Conservation (phyloP, 2,888 invertebrate species). For the Spilarctia lutea region DNA sequence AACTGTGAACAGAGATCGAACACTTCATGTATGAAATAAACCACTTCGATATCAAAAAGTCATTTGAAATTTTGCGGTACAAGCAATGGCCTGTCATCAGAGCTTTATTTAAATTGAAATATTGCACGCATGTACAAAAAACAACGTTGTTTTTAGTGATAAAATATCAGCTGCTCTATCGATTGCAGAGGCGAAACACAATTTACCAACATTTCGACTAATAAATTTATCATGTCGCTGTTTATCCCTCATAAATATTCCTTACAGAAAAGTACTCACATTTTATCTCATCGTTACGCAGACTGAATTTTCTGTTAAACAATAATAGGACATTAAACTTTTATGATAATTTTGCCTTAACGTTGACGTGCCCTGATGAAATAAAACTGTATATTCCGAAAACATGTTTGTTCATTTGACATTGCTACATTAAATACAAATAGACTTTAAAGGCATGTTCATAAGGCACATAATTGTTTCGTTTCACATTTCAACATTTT, state of each 20-base stretch:
- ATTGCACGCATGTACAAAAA: neutral
- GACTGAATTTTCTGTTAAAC: conserved; percentile 15
- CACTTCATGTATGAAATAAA: neutral
- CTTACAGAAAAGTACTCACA: neutral
- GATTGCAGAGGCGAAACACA: neutral
- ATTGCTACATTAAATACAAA: conserved; percentile 36
- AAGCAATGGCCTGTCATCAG: neutral
- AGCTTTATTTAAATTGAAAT: neutral
- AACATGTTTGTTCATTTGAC: conserved; percentile 36
- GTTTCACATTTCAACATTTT: neutral
- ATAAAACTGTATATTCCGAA: conserved; percentile 43
- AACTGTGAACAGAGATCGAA: neutral
- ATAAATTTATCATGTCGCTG: neutral
- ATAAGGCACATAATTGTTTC: neutral
- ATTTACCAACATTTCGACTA: neutral
- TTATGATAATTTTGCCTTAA: conserved; percentile 26
- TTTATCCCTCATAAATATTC: neutral
- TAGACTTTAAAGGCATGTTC: conserved; percentile 11
- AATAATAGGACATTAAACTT: conserved; percentile 12
- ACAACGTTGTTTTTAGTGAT: neutral
- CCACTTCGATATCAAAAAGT: neutral
- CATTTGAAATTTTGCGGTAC: neutral
- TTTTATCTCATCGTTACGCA: conserved; percentile 1
- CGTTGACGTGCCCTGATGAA: conserved; percentile 26
- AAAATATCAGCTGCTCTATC: neutral